Base-by-base conservation (phyloP, 2,113 vertebrate species). In the Myrmecobius fasciatus region DNA sequence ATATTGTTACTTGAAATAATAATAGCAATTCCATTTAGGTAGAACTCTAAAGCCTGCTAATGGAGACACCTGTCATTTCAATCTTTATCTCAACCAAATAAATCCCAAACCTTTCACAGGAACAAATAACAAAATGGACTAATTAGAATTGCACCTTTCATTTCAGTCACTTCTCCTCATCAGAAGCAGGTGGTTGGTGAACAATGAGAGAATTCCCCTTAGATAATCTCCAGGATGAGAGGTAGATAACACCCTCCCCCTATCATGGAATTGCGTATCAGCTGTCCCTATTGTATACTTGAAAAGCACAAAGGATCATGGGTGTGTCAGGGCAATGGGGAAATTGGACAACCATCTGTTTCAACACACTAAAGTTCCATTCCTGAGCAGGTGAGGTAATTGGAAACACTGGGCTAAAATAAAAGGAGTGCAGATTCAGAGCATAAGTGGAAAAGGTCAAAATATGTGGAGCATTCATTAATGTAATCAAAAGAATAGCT, bases 261-360 rank as follows among this genome's bases (percentile, higher is more conserved):
- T 56, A 75, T n/a, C 60, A 20, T 20, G 36, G 60, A 20, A 75
- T 75, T 75, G 60, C n/a, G 43, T 2, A 0, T 47, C 67, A 1
- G 43, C 14, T 48, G 3, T 11, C 31, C 56, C 6, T 1, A 0
- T 47, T 49, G 28, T 36, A 3, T 8, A 0, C 7, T 24, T 3
- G 31, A 51, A 46, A 54, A 46, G 36, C 60, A 75, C 31, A n/a
- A 36, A 75, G 60, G 60, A 89, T 67, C 89, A 53, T 52, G 47
- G 83, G 83, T 26, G 25, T 83, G 25, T 49, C 48, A 52, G 24
- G 22, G 52, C 31, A 89, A 8, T 0, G 3, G 67, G 46, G 12
- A 7, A 31, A 24, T 26, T 9, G 54, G n/a, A 89, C 26, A 6
- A 0, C 51, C 93, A 75, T 52, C n/a, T 52, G 48, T 52, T 46